Evolutionary conservation across 2,113 vertebrate genomes (phyloP).

Genomic region (Protobothrops flavoviridis): DNA sequence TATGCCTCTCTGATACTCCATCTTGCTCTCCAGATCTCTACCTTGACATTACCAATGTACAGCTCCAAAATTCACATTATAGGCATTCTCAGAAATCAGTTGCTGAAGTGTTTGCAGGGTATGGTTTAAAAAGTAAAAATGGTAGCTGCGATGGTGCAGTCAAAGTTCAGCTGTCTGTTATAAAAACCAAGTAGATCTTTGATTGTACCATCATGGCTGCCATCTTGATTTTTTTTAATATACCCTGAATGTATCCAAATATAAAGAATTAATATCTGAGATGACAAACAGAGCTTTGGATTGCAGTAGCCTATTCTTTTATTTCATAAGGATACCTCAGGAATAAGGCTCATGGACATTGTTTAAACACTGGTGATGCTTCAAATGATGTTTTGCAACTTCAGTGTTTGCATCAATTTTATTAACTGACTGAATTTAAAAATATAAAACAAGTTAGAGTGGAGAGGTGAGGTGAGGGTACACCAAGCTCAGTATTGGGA

Average conservation of each 20-base stretch:
- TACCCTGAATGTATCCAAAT: background rate
- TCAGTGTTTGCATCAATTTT: background rate
- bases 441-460: background rate
- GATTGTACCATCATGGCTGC: background rate
- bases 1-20: background rate
- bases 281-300: background rate
- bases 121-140: background rate
- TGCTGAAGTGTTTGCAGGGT: background rate
- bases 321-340: background rate
- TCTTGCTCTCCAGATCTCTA: background rate
- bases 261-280: background rate
- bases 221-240: background rate
- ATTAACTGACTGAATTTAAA: background rate
- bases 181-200: background rate
- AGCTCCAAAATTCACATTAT: background rate
- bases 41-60: background rate
- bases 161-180: background rate
- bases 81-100: background rate
- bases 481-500: background rate
- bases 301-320: background rate
- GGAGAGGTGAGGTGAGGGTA: background rate
- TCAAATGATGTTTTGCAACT: background rate
- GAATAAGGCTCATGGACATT: background rate
- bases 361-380: background rate
- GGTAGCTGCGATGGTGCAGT: background rate